Conservation (phyloP, 2,113 vertebrate species). For the Percopsis transmontana region DNA sequence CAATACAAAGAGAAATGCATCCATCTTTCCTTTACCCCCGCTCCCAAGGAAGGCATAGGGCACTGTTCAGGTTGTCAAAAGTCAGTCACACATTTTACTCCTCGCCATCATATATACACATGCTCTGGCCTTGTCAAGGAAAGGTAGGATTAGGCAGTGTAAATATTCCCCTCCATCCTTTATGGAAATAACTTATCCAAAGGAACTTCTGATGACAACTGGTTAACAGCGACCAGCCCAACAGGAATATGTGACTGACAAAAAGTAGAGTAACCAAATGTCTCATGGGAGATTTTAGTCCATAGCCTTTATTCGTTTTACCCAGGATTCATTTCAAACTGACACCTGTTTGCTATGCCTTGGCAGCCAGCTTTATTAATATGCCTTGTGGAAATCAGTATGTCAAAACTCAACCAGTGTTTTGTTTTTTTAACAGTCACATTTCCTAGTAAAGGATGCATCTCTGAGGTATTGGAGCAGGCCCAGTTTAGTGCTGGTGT, state of each 20-base stretch:
- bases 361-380: not conserved
- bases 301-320: too few species aligned
- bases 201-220: not conserved
- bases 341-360: not conserved
- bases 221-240: too few species aligned
- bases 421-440: not conserved
- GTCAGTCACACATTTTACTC: not conserved
- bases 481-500: slow-evolving; percentile 34
- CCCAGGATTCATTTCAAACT: not conserved
- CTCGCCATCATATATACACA: not conserved
- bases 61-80: not conserved
- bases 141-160: not conserved
- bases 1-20: slow-evolving; percentile 60
- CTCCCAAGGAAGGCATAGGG: not conserved
- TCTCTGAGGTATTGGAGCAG: slow-evolving; percentile 22
- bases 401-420: too few species aligned
- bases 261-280: too few species aligned
- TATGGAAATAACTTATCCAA: too few species aligned
- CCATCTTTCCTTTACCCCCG: slow-evolving; percentile 47
- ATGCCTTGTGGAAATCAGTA: too few species aligned
- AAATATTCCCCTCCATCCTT: too few species aligned
- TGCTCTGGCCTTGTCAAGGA: not conserved
- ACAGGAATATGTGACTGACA: too few species aligned
- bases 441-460: slow-evolving; percentile 48
- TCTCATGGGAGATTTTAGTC: too few species aligned